Evolutionary conservation across 64 coral and sea anemone genomes (phyloP), one percentile per base, ranked within the genome.

Genomic region (Pocillopora verrucosa): DNA sequence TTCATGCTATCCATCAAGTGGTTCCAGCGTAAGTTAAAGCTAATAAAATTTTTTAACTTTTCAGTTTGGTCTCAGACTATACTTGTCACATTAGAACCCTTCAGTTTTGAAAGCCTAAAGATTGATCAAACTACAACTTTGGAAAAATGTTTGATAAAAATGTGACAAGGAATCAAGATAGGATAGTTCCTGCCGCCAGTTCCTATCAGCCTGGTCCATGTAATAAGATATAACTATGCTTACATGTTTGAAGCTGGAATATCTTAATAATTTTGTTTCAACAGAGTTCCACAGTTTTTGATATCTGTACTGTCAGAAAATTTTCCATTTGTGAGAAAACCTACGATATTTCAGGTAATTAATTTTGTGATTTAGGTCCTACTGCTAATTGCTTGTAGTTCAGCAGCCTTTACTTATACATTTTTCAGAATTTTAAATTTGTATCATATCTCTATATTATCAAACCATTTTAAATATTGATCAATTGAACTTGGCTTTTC

Each of bases 261-360:
- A 17, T 35, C 87, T 80, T 34, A 26, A 30, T 74, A 45, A 75
- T 89, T 5, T 60, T 0, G 62, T 61, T 74, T 76, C 56, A 74
- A 37, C 65, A 99, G 97, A 80, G 73, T 94, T 79, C 94, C 93
- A 78, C 89, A 77, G 76, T 93, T 95, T 83, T 86, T 99, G 35
- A 83, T 93, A 16, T 93, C 93, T 75, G 59, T 99, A 34, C 58
- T 99, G 57, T 79, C 91, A 51, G 88, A 99, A 37, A 76, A 88
- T 77, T 95, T 95, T 57, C 97, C 97, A 13, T 95, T 95, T 67
- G 80, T 99, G 51, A 93, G 93, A 89, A 95, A 91, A 79, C 88
- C 90, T 20, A 87, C 76, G n/a, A 24, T 91, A 51, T 87, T 77
- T 67, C 88, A 95, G 89, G 96, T 98, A 80, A 89, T 82, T 19